Percentiles rank a stretch among this genome's conserved stretches.
Evolutionary conservation across 2,113 vertebrate genomes (phyloP).

Genomic region (Steatornis caripensis): DNA sequence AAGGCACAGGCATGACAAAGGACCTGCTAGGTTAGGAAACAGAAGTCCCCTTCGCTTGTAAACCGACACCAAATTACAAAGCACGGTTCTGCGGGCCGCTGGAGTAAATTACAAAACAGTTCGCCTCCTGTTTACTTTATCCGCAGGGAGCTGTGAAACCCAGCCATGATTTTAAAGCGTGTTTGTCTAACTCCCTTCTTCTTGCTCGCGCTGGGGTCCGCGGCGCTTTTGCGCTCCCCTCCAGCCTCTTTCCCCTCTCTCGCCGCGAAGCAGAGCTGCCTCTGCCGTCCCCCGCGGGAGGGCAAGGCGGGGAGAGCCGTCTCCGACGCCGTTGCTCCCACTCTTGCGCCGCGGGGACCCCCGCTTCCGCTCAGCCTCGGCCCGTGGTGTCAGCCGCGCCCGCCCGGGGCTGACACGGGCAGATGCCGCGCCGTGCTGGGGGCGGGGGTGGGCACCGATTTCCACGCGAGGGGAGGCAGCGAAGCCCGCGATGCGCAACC

Average conservation of each 20-base stretch:
- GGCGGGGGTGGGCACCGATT: neutral
- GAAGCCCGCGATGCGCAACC: neutral
- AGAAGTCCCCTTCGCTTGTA: conserved; percentile 59
- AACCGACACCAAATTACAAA: conserved; percentile 71
- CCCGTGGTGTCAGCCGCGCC: too few species aligned
- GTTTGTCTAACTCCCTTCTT: conserved; percentile 7
- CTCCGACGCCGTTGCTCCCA: accelerated
- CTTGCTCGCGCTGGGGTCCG: neutral
- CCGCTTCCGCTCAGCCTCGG: too few species aligned
- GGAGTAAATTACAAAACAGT: conserved; percentile 58
- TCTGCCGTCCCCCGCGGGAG: neutral
- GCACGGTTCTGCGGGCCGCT: conserved; percentile 24
- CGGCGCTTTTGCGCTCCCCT: neutral
- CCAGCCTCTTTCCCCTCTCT: neutral
- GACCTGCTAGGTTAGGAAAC: conserved; percentile 59
- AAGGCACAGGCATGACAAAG: conserved; percentile 49
- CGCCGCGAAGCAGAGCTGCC: neutral
- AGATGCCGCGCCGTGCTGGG: neutral
- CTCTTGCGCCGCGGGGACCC: neutral
- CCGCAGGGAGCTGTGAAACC: conserved; percentile 9
- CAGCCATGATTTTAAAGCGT: neutral
- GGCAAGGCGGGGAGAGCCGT: neutral
- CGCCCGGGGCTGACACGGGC: accelerated
- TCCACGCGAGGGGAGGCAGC: neutral
- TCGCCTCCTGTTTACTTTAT: conserved; percentile 10